These are phyloP conservation scores for Megaustenia siamemsis DNA, from an alignment of 2,888 invertebrate genomes.

Conservation along the genomic window DNA sequence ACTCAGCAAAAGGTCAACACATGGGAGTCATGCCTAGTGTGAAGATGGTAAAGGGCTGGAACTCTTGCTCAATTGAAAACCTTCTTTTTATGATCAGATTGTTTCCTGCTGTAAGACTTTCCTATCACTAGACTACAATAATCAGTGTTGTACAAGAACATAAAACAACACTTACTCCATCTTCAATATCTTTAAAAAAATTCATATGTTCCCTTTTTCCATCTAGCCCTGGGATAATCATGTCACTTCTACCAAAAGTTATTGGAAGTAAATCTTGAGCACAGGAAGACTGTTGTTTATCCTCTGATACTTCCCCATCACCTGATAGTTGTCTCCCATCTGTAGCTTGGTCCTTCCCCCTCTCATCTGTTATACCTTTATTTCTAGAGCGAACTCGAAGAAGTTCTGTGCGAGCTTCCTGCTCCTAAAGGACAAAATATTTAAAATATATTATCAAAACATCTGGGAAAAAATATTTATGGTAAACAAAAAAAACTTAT, in stretches of 20 bases:
- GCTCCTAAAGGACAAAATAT: slow-evolving; percentile 85
- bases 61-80: no score
- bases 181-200: slow-evolving; percentile 91
- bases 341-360: no score
- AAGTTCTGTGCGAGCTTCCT: slow-evolving; percentile 89
- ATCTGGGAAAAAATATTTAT: neutral
- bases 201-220: slow-evolving; percentile 85
- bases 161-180: slow-evolving; percentile 78
- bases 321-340: slow-evolving; percentile 19
- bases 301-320: no score
- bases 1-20: no score
- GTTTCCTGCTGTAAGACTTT: no score
- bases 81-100: no score
- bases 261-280: slow-evolving; percentile 31
- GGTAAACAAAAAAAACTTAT: neutral
- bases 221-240: slow-evolving; percentile 78
- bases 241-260: slow-evolving; percentile 75
- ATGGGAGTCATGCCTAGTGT: no score
- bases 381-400: slow-evolving; percentile 84
- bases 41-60: no score
- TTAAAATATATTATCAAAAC: neutral
- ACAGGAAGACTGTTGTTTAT: slow-evolving; percentile 9
- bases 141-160: no score
- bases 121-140: no score
- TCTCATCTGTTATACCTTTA: slow-evolving; percentile 39